Evolutionary conservation across 2,113 vertebrate species (phyloP).

Genomic region (Hypanus sabinus): DNA sequence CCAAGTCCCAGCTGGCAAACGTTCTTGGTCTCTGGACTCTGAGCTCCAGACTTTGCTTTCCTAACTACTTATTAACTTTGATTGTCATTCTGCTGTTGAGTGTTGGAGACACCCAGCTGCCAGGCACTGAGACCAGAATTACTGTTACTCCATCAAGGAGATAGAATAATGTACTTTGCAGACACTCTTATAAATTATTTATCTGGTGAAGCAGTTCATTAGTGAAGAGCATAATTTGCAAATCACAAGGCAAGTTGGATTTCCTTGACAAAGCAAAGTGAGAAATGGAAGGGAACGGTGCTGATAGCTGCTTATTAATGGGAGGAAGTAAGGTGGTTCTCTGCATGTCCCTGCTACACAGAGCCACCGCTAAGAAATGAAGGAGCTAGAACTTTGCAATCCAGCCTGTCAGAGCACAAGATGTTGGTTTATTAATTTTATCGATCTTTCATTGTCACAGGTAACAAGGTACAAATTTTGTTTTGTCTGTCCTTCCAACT

Average conservation of each 20-base stretch:
- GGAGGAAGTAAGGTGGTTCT: neutral
- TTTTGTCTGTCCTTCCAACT: no score
- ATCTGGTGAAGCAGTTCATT: constrained; percentile 14
- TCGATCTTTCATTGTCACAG: no score
- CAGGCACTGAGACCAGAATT: neutral
- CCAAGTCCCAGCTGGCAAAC: neutral
- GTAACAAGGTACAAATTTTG: no score
- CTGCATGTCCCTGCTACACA: neutral
- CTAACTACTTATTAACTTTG: neutral
- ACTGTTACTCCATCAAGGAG: neutral
- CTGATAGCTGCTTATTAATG: neutral
- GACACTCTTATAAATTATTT: constrained; percentile 9
- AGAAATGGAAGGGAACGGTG: constrained; percentile 2
- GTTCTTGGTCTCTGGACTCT: neutral
- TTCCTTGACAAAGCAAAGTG: constrained; percentile 12
- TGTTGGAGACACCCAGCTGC: neutral
- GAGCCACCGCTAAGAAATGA: neutral
- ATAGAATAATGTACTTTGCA: constrained; percentile 3
- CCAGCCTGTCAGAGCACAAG: no score
- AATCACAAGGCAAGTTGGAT: constrained; percentile 7
- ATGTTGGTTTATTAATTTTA: no score
- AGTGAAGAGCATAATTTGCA: neutral
- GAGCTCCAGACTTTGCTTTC: neutral
- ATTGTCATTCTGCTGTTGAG: neutral
- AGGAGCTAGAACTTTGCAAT: no score